Base-by-base conservation (phyloP, 2,797 vertebrate species). In the Pseudochromis fuscus region DNA sequence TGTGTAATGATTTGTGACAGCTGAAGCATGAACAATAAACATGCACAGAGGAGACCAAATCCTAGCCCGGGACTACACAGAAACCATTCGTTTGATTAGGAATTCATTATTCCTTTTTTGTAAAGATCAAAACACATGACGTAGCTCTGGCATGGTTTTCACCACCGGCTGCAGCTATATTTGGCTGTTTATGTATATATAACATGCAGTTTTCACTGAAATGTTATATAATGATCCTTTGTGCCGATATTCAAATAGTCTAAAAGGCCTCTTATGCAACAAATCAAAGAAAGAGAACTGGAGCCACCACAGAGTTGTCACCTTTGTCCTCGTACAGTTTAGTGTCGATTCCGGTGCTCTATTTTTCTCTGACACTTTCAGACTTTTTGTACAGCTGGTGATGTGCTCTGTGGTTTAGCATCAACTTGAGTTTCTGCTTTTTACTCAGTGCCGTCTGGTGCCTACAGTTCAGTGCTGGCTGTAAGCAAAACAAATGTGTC, bases 321-420 rank as follows among this genome's bases (percentile, higher is more conserved):
- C 62, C 77, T 88, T 81, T 84, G 40, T 53, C 52, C 61, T 40
- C n/a, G 28, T 19, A 18, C n/a, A 24, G 64, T 4, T 38, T 3
- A 0, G 18, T 21, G 9, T 62, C 11, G 5, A 45, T 61, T 56
- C 49, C 8, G 27, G 18, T 78, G 72, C 27, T 50, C 59, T 62
- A 35, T 24, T 84, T 82, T 64, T 51, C 35, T 75, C 6, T 57
- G 21, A 55, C 18, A 75, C 24, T 57, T 71, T 77, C 31, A 62
- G 31, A 12, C 13, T 35, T 77, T 62, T 53, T 0, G 7, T 19
- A 19, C 25, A 64, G 59, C 9, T 55, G 62, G 60, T 46, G 46
- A 71, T 55, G 65, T 35, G 71, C n/a, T 51, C 25, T 85, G 84
- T 84, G 83, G 86, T 89, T 88, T 78, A 64, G 40, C 31, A 13